Conservation (phyloP, 2,888 invertebrate genomes). For the Anorthoa munda region DNA sequence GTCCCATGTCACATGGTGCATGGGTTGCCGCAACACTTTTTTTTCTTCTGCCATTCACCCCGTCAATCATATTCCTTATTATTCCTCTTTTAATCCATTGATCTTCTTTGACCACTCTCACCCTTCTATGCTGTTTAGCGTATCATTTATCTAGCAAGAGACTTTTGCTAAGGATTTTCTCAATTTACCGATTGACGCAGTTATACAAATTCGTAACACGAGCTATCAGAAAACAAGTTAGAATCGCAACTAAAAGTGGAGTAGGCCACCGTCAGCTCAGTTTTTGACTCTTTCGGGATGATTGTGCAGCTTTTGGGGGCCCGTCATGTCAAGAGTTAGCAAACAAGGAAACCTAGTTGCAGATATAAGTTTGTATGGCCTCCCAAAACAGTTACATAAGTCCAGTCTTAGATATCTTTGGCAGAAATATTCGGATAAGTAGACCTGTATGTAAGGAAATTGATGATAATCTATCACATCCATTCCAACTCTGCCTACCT, state of each 20-base stretch:
- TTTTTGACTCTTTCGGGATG: not conserved
- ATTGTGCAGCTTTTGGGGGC: not conserved
- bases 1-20: too few relatives aligned
- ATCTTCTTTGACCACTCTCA: too few relatives aligned
- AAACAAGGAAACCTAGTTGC: too few relatives aligned
- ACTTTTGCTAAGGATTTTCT: not conserved
- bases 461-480: not conserved
- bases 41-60: too few relatives aligned
- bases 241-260: not conserved
- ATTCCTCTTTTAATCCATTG: too few relatives aligned
- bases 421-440: too few relatives aligned
- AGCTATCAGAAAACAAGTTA: not conserved
- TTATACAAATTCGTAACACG: too few relatives aligned
- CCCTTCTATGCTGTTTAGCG: too few relatives aligned
- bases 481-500: not conserved
- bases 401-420: not conserved
- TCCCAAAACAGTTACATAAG: not conserved
- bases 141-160: too few relatives aligned
- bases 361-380: too few relatives aligned
- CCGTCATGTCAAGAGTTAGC: not conserved
- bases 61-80: too few relatives aligned
- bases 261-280: not conserved
- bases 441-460: not conserved
- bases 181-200: not conserved
- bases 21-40: too few relatives aligned